phyloP scores from a whole-genome alignment of 2,113 vertebrate genomes.

The Corythoichthys intestinalis region DNA sequence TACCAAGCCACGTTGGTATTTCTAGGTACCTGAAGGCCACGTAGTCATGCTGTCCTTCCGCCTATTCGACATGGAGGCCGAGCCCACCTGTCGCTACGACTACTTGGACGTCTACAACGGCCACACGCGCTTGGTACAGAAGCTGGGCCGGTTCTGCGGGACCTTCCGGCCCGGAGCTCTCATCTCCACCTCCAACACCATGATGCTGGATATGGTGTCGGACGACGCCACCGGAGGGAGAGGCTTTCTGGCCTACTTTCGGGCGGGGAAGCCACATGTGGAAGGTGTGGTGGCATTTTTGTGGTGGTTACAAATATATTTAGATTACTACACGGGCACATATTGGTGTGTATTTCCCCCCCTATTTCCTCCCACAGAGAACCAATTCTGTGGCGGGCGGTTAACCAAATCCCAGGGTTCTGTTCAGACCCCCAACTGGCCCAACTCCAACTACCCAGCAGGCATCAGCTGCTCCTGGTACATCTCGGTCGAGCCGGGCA shows the following conservation, averaged over 20 bases:
- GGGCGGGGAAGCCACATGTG: conserved; percentile 76
- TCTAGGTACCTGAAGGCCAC: conserved; percentile 82
- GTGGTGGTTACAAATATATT: not conserved
- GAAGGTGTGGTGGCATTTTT: conserved; percentile 65
- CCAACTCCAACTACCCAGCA: conserved; percentile 82
- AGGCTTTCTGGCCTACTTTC: conserved; percentile 83
- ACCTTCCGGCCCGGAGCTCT: conserved; percentile 85
- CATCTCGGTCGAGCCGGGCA: conserved; percentile 79
- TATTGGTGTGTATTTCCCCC: not conserved
- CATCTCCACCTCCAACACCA: conserved; percentile 81
- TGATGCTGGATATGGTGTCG: conserved; percentile 82
- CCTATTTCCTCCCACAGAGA: conserved; percentile 65
- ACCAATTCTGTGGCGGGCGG: conserved; percentile 86
- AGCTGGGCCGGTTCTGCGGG: conserved; percentile 85
- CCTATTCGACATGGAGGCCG: conserved; percentile 84
- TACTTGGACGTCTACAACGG: conserved; percentile 84
- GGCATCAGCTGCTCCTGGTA: conserved; percentile 94
- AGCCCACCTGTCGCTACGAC: conserved; percentile 84
- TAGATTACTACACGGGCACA: not conserved
- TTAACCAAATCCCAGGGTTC: conserved; percentile 81
- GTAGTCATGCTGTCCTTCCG: conserved; percentile 87
- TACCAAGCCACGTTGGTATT: not conserved
- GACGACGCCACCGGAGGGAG: conserved; percentile 77
- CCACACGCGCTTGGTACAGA: conserved; percentile 71
- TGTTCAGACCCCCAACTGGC: conserved; percentile 88